A percentile compares a stretch with the other conserved stretches of the same genome.
Conservation (phyloP, 2,888 invertebrate genomes). For the Ichneumoninae sp. region DNA sequence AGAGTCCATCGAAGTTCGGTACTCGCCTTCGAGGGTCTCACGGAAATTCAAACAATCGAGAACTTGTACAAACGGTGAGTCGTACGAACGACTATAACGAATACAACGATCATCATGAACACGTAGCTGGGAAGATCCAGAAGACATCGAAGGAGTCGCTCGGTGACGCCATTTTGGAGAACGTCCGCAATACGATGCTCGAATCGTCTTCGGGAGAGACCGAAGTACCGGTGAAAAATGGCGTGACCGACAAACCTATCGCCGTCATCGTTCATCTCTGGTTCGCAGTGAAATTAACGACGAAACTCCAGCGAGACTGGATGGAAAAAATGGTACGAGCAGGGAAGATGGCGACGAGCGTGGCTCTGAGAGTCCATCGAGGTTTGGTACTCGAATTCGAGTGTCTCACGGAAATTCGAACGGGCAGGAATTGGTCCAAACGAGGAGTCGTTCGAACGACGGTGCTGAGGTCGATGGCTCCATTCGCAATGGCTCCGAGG, state of each 20-base stretch:
- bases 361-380: neutral
- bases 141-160: slow-evolving; percentile 34
- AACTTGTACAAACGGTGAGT: neutral
- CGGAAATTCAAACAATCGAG: neutral
- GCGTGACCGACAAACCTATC: neutral
- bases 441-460: neutral
- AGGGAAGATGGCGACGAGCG: neutral
- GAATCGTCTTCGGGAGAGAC: neutral
- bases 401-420: neutral
- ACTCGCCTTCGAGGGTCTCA: neutral
- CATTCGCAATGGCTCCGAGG: neutral
- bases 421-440: neutral
- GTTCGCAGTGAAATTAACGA: neutral
- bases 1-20: neutral
- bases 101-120: slow-evolving; percentile 15
- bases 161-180: slow-evolving; percentile 55
- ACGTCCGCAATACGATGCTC: slow-evolving; percentile 29
- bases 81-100: neutral
- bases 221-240: neutral
- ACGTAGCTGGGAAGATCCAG: neutral
- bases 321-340: neutral
- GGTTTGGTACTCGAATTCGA: neutral
- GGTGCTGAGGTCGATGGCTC: neutral
- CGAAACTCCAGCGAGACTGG: neutral
- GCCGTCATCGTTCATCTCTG: neutral